phyloP scores from a whole-genome alignment of 2,113 vertebrate species.

The Ellobius talpinus region DNA sequence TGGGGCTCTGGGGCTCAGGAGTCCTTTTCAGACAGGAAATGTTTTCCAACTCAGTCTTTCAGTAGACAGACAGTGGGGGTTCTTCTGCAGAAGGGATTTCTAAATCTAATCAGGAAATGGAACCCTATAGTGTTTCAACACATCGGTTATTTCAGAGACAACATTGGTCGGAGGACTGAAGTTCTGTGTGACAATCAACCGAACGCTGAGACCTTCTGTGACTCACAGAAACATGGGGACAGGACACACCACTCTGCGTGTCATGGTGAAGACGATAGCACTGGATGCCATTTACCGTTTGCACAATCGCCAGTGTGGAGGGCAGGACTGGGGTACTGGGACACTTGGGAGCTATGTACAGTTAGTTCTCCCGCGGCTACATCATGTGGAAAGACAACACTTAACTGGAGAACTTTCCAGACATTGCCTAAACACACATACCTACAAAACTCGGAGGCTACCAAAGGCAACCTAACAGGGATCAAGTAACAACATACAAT shows the following conservation, averaged over 20 bases:
- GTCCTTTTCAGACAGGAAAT: background rate
- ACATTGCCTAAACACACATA: background rate
- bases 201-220: background rate
- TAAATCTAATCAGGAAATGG: constrained; percentile 41
- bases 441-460: accelerated
- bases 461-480: background rate
- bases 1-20: background rate
- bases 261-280: background rate
- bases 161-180: background rate
- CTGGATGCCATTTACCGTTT: background rate
- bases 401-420: background rate
- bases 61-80: background rate
- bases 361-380: background rate
- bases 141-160: background rate
- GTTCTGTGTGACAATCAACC: background rate
- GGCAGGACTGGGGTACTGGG: accelerated
- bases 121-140: background rate
- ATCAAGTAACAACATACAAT: background rate
- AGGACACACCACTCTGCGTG: background rate
- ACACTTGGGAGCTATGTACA: background rate
- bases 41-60: constrained; percentile 3
- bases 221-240: background rate
- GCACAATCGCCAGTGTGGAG: background rate
- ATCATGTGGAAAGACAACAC: background rate
- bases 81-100: background rate